Conservation (phyloP, 2,888 invertebrate species). For the Polymixis lichenea region DNA sequence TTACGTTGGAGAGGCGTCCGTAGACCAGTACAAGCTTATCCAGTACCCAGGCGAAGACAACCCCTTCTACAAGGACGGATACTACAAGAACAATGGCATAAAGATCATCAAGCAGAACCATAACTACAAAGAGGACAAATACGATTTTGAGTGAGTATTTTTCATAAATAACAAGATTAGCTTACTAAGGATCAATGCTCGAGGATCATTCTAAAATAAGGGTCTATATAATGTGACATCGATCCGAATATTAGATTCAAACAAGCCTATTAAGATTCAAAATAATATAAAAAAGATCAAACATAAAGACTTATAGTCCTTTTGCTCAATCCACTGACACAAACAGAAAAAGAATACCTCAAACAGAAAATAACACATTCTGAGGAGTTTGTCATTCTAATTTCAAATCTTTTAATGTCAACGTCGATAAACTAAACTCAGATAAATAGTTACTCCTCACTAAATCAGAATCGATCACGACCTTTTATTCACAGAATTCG, state of each 20-base stretch:
- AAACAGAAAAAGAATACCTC: not conserved
- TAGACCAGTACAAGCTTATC: slow-evolving; percentile 82
- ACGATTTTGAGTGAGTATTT: slow-evolving; percentile 88
- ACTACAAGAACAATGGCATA: slow-evolving; percentile 89
- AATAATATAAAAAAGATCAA: not conserved
- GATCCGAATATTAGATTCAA: not conserved
- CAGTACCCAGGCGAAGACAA: slow-evolving; percentile 80
- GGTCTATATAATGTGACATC: not conserved
- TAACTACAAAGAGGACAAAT: slow-evolving; percentile 88
- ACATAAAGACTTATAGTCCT: not conserved
- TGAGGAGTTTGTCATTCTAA: slow-evolving; percentile 20
- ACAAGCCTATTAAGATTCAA: not conserved
- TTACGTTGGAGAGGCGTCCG: slow-evolving; percentile 86
- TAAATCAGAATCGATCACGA: slow-evolving; percentile 46
- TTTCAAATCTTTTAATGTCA: not conserved
- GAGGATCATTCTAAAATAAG: not conserved
- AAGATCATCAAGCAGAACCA: slow-evolving; percentile 88
- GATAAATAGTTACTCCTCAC: slow-evolving; percentile 10
- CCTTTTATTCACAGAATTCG: slow-evolving; percentile 41
- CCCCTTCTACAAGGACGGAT: slow-evolving; percentile 87
- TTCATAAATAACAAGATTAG: not conserved
- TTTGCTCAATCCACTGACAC: not conserved
- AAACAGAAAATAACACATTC: not conserved
- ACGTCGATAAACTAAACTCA: not conserved
- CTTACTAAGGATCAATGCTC: not conserved